These are phyloP conservation scores for Macrocentrus cingulum DNA, from an alignment of 1,140 invertebrate genomes.

Conservation along the genomic window DNA sequence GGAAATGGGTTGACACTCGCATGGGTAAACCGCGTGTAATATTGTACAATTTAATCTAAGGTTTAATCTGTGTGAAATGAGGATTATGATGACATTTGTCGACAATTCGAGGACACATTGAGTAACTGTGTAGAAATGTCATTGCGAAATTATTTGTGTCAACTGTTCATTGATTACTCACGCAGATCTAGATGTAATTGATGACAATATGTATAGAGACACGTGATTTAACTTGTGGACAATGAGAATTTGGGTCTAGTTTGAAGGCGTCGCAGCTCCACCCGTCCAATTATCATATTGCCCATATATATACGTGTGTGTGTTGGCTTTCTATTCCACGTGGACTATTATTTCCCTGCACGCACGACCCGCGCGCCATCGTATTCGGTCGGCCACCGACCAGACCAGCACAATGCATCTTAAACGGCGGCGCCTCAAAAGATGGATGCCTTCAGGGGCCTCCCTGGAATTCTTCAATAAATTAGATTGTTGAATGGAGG, in stretches of 20 bases:
- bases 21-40: not conserved
- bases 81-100: not conserved
- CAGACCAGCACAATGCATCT: slow-evolving; percentile 57
- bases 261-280: no score
- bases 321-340: slow-evolving; percentile 10
- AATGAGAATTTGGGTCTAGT: no score
- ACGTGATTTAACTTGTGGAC: no score
- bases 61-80: slow-evolving; percentile 7
- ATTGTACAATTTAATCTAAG: not conserved
- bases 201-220: no score
- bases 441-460: slow-evolving; percentile 35
- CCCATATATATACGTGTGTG: slow-evolving; percentile 9
- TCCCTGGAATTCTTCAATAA: slow-evolving; percentile 56
- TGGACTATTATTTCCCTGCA: slow-evolving; percentile 34
- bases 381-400: slow-evolving; percentile 51
- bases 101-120: slow-evolving; percentile 1
- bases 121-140: slow-evolving; percentile 13
- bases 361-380: slow-evolving; percentile 6
- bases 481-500: slow-evolving; percentile 55
- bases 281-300: not conserved
- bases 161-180: not conserved
- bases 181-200: no score
- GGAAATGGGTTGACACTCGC: not conserved
- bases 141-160: slow-evolving; percentile 13
- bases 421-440: slow-evolving; percentile 60